Evolutionary conservation across 2,888 invertebrate genomes (phyloP).

Genomic region (Drosophila trichaetosa): DNA sequence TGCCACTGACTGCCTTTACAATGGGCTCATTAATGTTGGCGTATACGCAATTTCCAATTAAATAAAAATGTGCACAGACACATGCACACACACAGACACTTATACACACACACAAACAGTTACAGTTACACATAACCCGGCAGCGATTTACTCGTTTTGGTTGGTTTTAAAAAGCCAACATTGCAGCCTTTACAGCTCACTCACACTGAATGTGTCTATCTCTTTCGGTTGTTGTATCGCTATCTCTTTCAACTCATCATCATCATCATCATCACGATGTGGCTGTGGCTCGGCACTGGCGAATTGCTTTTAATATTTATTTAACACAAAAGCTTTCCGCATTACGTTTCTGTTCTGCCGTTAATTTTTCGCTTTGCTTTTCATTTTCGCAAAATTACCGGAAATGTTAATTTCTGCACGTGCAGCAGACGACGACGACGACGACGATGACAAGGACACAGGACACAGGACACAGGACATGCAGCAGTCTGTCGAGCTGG

Average conservation of each 20-base stretch:
- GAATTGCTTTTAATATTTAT: constrained; percentile 79
- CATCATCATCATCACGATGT: constrained; percentile 45
- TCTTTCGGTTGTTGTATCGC: not conserved
- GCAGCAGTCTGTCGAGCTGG: constrained; percentile 41
- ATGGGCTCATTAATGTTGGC: constrained; percentile 76
- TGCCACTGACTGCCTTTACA: constrained; percentile 49
- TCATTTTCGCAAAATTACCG: constrained; percentile 81
- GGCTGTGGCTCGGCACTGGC: constrained; percentile 50
- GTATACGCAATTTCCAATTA: constrained; percentile 80
- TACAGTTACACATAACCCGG: constrained; percentile 18
- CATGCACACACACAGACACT: constrained; percentile 11
- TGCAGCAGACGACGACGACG: constrained; percentile 62
- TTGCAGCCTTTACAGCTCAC: constrained; percentile 49
- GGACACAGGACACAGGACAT: constrained; percentile 52
- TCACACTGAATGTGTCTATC: constrained; percentile 7
- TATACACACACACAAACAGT: not conserved
- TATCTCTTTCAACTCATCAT: constrained; percentile 22
- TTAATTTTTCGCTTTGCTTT: constrained; percentile 81
- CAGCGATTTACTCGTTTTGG: constrained; percentile 63
- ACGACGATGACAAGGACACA: constrained; percentile 55
- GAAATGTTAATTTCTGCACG: constrained; percentile 81
- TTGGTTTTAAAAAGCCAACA: constrained; percentile 66
- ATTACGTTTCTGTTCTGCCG: constrained; percentile 71
- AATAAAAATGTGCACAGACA: constrained; percentile 61
- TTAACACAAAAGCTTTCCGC: constrained; percentile 79